Base-by-base conservation (phyloP, 2,888 invertebrate species). In the Phyllotreta cruciferae region DNA sequence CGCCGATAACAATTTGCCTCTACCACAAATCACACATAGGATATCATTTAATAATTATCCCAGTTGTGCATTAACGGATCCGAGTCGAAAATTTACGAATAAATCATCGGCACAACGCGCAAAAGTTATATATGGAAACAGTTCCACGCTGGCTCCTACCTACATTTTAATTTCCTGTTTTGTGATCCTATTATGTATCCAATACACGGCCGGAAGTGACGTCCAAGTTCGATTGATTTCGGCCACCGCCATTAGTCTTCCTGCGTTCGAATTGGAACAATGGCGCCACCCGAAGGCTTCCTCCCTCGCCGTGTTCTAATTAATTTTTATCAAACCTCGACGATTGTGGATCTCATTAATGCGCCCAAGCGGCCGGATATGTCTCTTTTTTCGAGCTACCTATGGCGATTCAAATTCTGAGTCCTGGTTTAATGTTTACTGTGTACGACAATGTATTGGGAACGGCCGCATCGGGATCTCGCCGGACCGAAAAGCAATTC, bases 81-180 rank as follows among this genome's bases (percentile, higher is more conserved):
- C 36, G 39, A 49, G 34, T 9, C 41, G 36, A 24, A 50, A 47
- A 52, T 56, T 34, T 44, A 60, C 54, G 60, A 64, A 69, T 69
- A 67, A 67, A 67, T 69, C 66, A 70, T 56, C 64, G 62, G 63
- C 62, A 65, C 65, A 58, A 63, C 24, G 24, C 24, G 24, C 24
- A 24, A 24, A 24, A 24, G 24, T 24, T 24, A 24, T 24, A 63
- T 57, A 62, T 62, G 53, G 58, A 52, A 45, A 57, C 39, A 53
- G 54, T 54, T 65, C 64, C 63, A 52, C 50, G 64, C 62, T 65
- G 56, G 73, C 75, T 75, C 75, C 77, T 76, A 74, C 71, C 73
- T 77, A 75, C 76, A 78, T 79, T 80, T 80, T 79, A 80, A 80
- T 80, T 80, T 80, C 80, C 80, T 80, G 80, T 78, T 76, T 77